Conservation (phyloP, 2,797 vertebrate species). For the Microchirus variegatus region DNA sequence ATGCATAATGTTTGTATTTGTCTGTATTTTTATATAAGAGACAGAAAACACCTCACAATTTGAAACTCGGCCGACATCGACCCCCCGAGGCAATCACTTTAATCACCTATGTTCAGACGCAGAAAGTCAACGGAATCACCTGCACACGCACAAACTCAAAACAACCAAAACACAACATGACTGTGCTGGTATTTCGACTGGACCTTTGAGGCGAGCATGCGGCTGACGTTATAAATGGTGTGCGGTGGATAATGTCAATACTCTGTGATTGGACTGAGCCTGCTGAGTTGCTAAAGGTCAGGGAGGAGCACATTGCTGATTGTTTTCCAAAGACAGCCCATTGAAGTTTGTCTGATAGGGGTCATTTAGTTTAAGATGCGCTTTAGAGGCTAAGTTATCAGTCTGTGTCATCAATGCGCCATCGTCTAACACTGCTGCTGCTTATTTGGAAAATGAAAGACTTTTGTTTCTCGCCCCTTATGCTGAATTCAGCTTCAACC, state of each 20-base stretch:
- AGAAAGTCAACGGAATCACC: conserved; percentile 31
- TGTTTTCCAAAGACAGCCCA: conserved; percentile 78
- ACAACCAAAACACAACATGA: conserved; percentile 71
- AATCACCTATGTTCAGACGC: conserved; percentile 20
- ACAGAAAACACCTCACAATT: conserved; percentile 9
- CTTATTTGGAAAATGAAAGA: conserved; percentile 29
- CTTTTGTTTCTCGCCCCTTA: conserved; percentile 5
- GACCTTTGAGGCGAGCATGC: conserved; percentile 64
- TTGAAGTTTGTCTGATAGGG: conserved; percentile 77
- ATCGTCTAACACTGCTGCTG: conserved; percentile 26
- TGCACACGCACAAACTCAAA: conserved; percentile 37
- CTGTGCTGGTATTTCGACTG: conserved; percentile 71
- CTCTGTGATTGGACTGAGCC: conserved; percentile 77
- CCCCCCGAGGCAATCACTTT: conserved; percentile 16
- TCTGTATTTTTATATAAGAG: background rate
- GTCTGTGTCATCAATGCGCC: conserved; percentile 62
- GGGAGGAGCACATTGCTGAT: conserved; percentile 75
- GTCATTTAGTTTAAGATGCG: conserved; percentile 71
- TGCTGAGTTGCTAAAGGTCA: conserved; percentile 77
- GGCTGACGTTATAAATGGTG: conserved; percentile 74
- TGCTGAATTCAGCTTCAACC: conserved; percentile 16
- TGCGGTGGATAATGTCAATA: conserved; percentile 78
- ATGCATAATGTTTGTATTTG: background rate
- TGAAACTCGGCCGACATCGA: conserved; percentile 8
- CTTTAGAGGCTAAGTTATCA: conserved; percentile 67